Evolutionary conservation across 2,113 vertebrate species (phyloP), one percentile per base, ranked within the genome.

Genomic region (Peucedramus taeniatus): DNA sequence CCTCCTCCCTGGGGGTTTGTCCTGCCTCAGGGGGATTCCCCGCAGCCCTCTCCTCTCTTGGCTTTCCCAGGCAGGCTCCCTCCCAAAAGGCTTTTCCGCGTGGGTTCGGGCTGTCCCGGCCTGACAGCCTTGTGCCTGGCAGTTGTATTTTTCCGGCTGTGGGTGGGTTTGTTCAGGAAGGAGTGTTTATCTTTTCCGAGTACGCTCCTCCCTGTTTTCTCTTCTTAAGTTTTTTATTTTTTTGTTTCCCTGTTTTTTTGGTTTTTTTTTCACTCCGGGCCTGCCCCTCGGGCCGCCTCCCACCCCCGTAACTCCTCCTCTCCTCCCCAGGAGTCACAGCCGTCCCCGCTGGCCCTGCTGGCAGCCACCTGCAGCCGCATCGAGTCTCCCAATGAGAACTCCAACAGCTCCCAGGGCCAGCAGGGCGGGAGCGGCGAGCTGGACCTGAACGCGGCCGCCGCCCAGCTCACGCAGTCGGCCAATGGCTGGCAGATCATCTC

Each of bases 311-410:
- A 98, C 92, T 93, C 96, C 95, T 95, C 89, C 94, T 94, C 71
- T 83, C 57, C 42, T 89, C 80, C 88, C 47, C 87, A 99, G 99
- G 99, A 99, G 89, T 99, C 99, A 0, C 99, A 99, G 97, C 99
- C 99, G 11, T 99, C 99, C 92, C 99, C 99, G 5, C 98, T 99
- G 74, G 99, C 99, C 74, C 95, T 99, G 94, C 97, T 99, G 97
- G 99, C 99, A 50, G 99, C 99, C 90, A 99, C 99, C 49, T 99
- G 99, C 98, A 99, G 99, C 97, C 98, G 99, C 72, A 99, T 99
- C 42, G 99, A 99, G 97, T 99, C 99, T 85, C 99, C 99, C 79
- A 98, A 98, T 71, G 99, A 99, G 95, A 98, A 97, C 13, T 98
- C 99, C 91, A 98, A 98, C 95, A 97, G 98, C 84, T 98, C 97